A percentile compares a stretch with the other conserved stretches of the same genome.
These are phyloP conservation scores for Eclectus roratus DNA, from an alignment of 2,113 vertebrate genomes.

Conservation along the genomic window DNA sequence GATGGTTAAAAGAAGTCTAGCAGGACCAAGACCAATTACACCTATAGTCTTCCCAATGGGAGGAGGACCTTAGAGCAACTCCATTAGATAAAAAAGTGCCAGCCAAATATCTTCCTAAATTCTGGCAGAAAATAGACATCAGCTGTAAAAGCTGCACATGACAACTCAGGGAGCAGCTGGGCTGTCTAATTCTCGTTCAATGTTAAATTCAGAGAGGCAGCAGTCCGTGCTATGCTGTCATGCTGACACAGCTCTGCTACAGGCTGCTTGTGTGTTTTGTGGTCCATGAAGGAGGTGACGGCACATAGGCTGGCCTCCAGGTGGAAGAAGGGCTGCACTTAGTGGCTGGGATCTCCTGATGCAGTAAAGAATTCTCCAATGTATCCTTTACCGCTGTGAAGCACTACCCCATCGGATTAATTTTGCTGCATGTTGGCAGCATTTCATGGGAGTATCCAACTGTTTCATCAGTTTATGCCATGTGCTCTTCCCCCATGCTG, in stretches of 20 bases:
- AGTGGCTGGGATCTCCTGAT: background rate
- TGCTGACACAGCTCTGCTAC: background rate
- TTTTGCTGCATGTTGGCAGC: background rate
- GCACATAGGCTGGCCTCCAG: background rate
- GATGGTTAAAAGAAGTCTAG: background rate
- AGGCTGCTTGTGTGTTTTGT: background rate
- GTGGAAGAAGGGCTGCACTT: background rate
- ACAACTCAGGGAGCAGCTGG: background rate
- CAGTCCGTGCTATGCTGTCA: background rate
- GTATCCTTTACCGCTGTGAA: background rate
- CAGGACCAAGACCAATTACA: background rate
- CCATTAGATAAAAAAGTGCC: background rate
- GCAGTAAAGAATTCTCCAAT: background rate
- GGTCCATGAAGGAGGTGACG: fast-evolving
- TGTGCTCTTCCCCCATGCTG: fast-evolving
- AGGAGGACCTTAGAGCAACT: background rate
- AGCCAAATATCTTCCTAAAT: background rate
- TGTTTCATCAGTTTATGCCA: background rate
- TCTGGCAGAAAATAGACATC: background rate
- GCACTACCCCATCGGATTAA: background rate
- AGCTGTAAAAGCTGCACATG: background rate
- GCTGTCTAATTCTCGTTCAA: background rate
- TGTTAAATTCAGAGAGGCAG: background rate
- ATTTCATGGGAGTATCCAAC: background rate
- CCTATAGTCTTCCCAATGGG: background rate